Percentiles rank a stretch among this genome's conserved stretches.
Conservation (phyloP, 2,113 vertebrate genomes). For the Dryoscopus gambensis region DNA sequence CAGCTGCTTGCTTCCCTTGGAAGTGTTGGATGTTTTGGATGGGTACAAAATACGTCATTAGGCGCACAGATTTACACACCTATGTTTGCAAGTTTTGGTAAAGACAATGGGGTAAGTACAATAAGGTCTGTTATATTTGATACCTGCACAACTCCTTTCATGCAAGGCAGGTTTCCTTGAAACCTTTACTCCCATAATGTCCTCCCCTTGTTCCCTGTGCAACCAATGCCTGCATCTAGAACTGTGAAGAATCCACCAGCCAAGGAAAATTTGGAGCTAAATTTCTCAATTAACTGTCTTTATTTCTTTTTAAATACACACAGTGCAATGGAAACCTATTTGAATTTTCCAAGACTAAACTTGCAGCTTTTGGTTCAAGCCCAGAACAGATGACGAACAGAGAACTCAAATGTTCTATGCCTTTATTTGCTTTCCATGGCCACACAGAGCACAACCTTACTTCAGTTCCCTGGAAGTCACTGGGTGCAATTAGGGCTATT, state of each 20-base stretch:
- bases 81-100: not conserved
- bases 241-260: not conserved
- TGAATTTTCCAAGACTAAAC: not conserved
- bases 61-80: not conserved
- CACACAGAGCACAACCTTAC: conserved; percentile 25
- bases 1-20: not conserved
- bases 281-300: not conserved
- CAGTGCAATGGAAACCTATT: not conserved
- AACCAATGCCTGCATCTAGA: not conserved
- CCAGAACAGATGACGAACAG: not conserved
- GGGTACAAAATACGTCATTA: not conserved
- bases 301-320: not conserved
- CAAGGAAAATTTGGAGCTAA: not conserved
- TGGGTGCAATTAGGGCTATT: not conserved
- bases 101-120: not conserved
- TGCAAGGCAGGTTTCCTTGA: not conserved
- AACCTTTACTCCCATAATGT: not conserved
- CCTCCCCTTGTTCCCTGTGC: not conserved
- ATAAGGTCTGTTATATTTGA: not conserved
- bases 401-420: not conserved
- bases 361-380: not conserved
- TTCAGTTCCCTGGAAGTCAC: not conserved
- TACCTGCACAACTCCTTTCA: not conserved
- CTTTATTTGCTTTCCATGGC: not conserved
- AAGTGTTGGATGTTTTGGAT: not conserved